Percentiles rank a stretch among this genome's conserved stretches.
phyloP scores from a whole-genome alignment of 2,113 vertebrate species.

The Peromyscus polionotus region DNA sequence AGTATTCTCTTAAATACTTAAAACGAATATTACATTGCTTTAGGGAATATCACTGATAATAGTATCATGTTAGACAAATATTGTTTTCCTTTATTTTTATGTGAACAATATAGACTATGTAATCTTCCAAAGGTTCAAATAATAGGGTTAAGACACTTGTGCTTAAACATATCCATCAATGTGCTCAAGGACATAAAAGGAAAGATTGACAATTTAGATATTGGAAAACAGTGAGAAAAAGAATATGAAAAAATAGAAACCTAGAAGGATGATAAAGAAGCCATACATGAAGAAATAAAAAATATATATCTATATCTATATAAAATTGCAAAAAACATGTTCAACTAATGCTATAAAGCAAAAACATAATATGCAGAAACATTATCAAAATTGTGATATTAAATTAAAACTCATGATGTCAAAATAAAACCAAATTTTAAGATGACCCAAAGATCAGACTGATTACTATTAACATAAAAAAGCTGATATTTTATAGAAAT shows the following conservation, averaged over 20 bases:
- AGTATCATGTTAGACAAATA: neutral
- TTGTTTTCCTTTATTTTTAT: neutral
- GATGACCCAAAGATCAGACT: neutral
- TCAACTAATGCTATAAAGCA: too few relatives aligned
- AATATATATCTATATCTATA: too few relatives aligned
- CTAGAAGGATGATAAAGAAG: too few relatives aligned
- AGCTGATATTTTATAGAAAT: neutral
- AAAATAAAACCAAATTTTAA: neutral
- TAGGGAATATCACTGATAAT: neutral
- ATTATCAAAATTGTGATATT: too few relatives aligned
- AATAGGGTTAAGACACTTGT: neutral
- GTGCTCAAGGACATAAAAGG: neutral
- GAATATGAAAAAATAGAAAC: too few relatives aligned
- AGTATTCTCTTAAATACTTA: too few relatives aligned
- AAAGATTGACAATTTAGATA: neutral
- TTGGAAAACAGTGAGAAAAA: neutral
- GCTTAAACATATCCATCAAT: too few relatives aligned
- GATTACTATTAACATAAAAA: neutral
- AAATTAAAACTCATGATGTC: neutral
- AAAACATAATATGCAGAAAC: too few relatives aligned
- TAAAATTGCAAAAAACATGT: too few relatives aligned
- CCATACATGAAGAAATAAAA: too few relatives aligned
- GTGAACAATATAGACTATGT: neutral
- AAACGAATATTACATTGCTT: neutral
- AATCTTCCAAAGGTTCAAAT: neutral